These are phyloP conservation scores for Microplitis demolitor DNA, from an alignment of 1,140 invertebrate species.

Conservation along the genomic window DNA sequence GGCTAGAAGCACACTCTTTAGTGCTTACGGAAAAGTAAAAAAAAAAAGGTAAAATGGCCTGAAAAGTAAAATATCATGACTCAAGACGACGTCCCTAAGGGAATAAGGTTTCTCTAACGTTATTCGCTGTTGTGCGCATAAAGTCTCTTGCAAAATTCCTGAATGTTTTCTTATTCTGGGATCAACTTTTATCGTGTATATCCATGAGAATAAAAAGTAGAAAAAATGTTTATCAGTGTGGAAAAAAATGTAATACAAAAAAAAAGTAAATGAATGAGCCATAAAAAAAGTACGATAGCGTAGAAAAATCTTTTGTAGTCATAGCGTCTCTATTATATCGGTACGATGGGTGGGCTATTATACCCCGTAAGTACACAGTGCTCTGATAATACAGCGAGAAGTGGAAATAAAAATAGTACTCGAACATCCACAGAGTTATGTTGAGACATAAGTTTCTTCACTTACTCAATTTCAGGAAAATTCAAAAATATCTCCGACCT, in stretches of 20 bases:
- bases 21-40: neutral
- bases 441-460: neutral
- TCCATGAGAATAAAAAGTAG: conserved; percentile 8
- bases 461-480: neutral
- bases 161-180: neutral
- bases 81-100: neutral
- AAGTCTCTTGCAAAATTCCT: neutral
- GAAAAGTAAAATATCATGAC: conserved; percentile 1
- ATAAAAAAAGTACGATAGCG: neutral
- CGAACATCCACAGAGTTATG: no score
- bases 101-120: neutral
- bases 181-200: conserved; percentile 22
- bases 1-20: neutral
- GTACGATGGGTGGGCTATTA: no score
- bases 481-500: neutral
- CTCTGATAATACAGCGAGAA: no score
- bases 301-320: no score
- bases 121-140: neutral
- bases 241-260: neutral
- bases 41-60: neutral
- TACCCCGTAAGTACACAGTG: no score
- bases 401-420: no score
- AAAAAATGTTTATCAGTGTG: neutral
- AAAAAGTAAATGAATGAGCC: neutral
- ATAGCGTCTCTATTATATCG: no score